Evolutionary conservation across 2,888 invertebrate genomes (phyloP), one percentile per base, ranked within the genome.

Genomic region (Callinectes sapidus): DNA sequence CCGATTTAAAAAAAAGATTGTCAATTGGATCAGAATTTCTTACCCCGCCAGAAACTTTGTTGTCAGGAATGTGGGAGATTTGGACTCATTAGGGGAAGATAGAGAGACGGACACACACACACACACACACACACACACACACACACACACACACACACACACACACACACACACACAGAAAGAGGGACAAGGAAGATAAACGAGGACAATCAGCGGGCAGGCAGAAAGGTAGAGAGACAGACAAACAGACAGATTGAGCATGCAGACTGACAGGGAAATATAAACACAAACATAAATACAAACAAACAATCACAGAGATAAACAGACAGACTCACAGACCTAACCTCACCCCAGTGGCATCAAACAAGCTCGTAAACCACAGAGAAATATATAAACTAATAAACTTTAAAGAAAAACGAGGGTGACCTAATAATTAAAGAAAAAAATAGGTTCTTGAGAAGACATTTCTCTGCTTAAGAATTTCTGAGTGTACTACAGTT

Each of bases 1-100:
- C 61, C 61, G 23, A 61, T n/a, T n/a, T 23, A 16, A 61, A 61
- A 61, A 61, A 61, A 23, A n/a, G 18, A 71, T 23, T n/a, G 71
- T 71, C 71, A 71, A 71, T 71, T 71, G 71, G 71, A 71, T 23
- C 71, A 71, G 71, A 8, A 71, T 71, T n/a, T 71, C n/a, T 71
- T 23, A 71, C 23, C 10, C 71, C 8, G 23, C 28, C 23, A 71
- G 61, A 71, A 71, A 71, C 28, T 71, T 71, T 23, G 61, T 10
- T 10, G 71, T 71, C 71, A 71, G 71, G 23, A 71, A 71, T 71
- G 71, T 28, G 23, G 71, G 28, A 71, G 1, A n/a, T 71, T 71
- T 71, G 3, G 71, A 28, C 61, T 61, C 28, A 71, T 71, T 71
- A 71, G 71, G 71, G 8, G 28, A 28, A 71, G 71, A 66, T 6